Conservation (phyloP, 2,888 invertebrate species). For the Dasypogon diadema region DNA sequence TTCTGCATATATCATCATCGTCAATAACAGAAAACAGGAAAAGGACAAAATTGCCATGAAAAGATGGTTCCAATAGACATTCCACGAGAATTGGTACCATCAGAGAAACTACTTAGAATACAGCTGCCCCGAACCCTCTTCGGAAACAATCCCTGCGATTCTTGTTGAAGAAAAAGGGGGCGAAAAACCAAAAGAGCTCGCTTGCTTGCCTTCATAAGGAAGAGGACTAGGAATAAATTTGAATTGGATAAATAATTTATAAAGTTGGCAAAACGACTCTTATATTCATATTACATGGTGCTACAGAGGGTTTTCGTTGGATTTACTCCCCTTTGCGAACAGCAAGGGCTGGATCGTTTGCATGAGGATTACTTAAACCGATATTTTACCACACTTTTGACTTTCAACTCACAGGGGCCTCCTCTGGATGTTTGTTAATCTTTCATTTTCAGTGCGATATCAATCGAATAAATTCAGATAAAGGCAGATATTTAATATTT, state of each 20-base stretch:
- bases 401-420: slow-evolving; percentile 11
- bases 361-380: slow-evolving; percentile 44
- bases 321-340: slow-evolving; percentile 35
- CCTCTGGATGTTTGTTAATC: slow-evolving; percentile 31
- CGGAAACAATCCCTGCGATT: background rate
- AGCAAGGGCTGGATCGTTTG: slow-evolving; percentile 20
- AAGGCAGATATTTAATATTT: slow-evolving; percentile 14
- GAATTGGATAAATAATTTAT: slow-evolving; percentile 50
- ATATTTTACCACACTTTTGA: slow-evolving; percentile 35
- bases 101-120: slow-evolving; percentile 42
- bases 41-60: slow-evolving; percentile 48
- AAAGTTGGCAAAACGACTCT: slow-evolving; percentile 54
- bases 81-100: slow-evolving; percentile 20
- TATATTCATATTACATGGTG: slow-evolving; percentile 57
- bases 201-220: background rate
- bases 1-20: slow-evolving; percentile 41
- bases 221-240: slow-evolving; percentile 30
- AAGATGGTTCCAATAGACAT: slow-evolving; percentile 35
- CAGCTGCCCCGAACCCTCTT: background rate
- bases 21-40: slow-evolving; percentile 47
- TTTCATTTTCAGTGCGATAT: slow-evolving; percentile 30
- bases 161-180: background rate
- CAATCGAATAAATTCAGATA: slow-evolving; percentile 24
- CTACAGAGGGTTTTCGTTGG: slow-evolving; percentile 53
- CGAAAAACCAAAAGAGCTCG: background rate